These are phyloP conservation scores for Gavialis gangeticus DNA, from an alignment of 2,113 vertebrate genomes.

Conservation along the genomic window DNA sequence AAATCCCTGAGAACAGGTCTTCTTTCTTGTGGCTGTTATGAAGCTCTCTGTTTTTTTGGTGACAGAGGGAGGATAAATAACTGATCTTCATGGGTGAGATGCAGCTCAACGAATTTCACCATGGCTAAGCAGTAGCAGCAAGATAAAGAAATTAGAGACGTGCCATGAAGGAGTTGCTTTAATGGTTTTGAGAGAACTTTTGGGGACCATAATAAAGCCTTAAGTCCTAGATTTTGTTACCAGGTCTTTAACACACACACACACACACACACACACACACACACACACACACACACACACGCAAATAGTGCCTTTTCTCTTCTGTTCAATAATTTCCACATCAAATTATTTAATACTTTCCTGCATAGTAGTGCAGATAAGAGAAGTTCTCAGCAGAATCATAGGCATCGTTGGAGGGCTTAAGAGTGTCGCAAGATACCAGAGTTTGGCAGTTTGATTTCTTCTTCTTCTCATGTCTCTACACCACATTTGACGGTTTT, in stretches of 20 bases:
- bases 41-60: not conserved
- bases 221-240: not conserved
- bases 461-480: too few species aligned
- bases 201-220: not conserved
- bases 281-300: too few species aligned
- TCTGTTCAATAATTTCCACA: not conserved
- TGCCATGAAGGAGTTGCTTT: not conserved
- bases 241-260: not conserved
- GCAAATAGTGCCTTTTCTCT: not conserved
- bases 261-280: too few species aligned
- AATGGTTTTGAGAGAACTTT: not conserved
- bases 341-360: not conserved
- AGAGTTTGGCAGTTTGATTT: too few species aligned
- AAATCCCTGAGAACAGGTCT: rapidly evolving
- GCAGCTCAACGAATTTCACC: not conserved
- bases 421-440: not conserved
- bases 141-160: not conserved
- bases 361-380: not conserved
- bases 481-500: too few species aligned
- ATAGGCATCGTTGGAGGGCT: not conserved
- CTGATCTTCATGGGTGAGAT: not conserved
- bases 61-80: not conserved
- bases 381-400: not conserved
- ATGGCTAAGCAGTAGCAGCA: not conserved
- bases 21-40: not conserved